Percentiles rank a stretch among this genome's conserved stretches.
phyloP scores from a whole-genome alignment of 2,888 invertebrate species.

The Pammene aurita region DNA sequence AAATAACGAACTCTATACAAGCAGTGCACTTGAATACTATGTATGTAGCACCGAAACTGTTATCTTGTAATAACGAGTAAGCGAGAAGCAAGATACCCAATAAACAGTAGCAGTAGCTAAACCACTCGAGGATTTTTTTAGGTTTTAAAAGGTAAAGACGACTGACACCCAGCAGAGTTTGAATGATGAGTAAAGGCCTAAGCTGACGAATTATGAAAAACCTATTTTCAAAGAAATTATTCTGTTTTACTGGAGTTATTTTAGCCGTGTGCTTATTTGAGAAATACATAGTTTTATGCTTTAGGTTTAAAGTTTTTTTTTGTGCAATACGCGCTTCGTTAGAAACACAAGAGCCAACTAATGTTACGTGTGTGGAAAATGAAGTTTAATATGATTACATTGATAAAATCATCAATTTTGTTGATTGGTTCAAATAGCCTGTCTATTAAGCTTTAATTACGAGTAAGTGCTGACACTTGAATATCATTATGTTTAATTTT shows the following conservation, averaged over 20 bases:
- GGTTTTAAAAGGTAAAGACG: slow-evolving; percentile 54
- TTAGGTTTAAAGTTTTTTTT: neutral
- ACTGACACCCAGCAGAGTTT: slow-evolving; percentile 55
- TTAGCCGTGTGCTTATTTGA: slow-evolving; percentile 49
- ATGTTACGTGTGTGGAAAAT: neutral
- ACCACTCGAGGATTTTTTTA: slow-evolving; percentile 45
- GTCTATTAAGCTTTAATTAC: slow-evolving; percentile 13
- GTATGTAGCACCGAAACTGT: slow-evolving; percentile 47
- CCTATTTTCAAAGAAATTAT: slow-evolving; percentile 47
- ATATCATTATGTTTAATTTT: neutral
- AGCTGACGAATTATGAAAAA: slow-evolving; percentile 47
- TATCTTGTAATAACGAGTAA: slow-evolving; percentile 43
- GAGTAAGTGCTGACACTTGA: slow-evolving; percentile 1
- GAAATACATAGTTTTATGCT: slow-evolving; percentile 24
- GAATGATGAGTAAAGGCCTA: slow-evolving; percentile 49
- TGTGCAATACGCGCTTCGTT: neutral
- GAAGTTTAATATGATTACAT: slow-evolving; percentile 19
- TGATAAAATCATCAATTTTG: slow-evolving; percentile 30
- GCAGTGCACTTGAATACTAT: slow-evolving; percentile 53
- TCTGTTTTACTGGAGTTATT: slow-evolving; percentile 52
- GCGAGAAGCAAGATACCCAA: slow-evolving; percentile 43
- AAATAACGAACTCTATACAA: slow-evolving; percentile 53
- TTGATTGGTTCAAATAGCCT: slow-evolving; percentile 26
- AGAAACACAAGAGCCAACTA: slow-evolving; percentile 4
- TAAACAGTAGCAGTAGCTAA: slow-evolving; percentile 48